phyloP scores from a whole-genome alignment of 2,797 vertebrate species.

The Tragopan temminckii region DNA sequence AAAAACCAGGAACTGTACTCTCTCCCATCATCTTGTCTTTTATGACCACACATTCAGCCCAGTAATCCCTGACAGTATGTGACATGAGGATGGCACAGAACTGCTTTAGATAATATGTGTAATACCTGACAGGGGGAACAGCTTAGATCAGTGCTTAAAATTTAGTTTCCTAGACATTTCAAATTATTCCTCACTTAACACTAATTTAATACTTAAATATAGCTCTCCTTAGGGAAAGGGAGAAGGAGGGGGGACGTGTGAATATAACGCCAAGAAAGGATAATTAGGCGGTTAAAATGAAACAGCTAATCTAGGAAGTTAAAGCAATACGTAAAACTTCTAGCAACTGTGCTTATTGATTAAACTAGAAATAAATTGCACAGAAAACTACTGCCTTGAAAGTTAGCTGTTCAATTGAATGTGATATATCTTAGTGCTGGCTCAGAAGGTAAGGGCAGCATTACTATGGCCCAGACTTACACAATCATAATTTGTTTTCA shows the following conservation, averaged over 20 bases:
- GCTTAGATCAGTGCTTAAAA: constrained; percentile 25
- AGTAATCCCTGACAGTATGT: neutral
- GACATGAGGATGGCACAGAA: neutral
- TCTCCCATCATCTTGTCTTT: neutral
- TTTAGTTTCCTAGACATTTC: constrained; percentile 28
- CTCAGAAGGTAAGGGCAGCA: neutral
- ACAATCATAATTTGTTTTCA: neutral
- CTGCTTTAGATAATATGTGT: neutral
- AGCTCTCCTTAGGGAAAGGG: neutral
- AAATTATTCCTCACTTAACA: constrained; percentile 48
- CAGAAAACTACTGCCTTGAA: neutral
- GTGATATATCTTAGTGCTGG: neutral
- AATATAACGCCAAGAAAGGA: neutral
- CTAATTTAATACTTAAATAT: constrained; percentile 29
- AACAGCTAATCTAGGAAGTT: neutral
- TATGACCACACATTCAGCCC: neutral
- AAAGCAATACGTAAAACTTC: neutral
- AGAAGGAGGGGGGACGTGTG: neutral
- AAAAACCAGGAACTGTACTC: neutral
- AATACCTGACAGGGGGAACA: neutral
- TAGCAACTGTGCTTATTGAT: neutral
- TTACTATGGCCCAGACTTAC: neutral
- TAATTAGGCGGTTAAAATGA: neutral
- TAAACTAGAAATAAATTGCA: neutral
- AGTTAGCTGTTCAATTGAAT: neutral